Evolutionary conservation across 2,113 vertebrate genomes (phyloP), one percentile per base, ranked within the genome.

Genomic region (Brevimyrus niger): DNA sequence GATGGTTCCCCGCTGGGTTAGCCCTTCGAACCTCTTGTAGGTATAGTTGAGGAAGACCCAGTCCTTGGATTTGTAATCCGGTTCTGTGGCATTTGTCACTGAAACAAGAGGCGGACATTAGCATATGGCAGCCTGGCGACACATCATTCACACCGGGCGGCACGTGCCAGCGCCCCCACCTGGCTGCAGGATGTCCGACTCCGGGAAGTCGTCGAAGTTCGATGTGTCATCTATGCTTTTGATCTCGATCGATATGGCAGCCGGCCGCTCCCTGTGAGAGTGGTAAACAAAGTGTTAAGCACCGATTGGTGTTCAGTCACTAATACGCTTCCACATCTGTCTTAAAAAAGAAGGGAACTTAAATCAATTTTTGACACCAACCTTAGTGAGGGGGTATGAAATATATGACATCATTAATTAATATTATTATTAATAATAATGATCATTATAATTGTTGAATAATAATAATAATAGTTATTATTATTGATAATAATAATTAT

Each of bases 11-110:
- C 98, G 96, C 92, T 99, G 98, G 0, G 98, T 99, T 88, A 99
- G 94, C 76, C 98, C 98, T 94, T 99, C 98, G 61, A 99, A 99
- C 89, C 98, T 96, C 92, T 99, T 99, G 95, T 99, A 99, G n/a
- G 98, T 99, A 82, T 99, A 99, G 95, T 99, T 99, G 92, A 99
- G 97, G 93, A 99, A 99, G 91, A 99, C 98, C 98, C 98, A 99
- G 96, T 99, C 98, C 97, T 99, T 99, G 87, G 98, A 99, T 93
- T 99, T 99, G 94, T 98, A 99, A 95, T 99, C 98, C 0, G 98
- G 96, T 92, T 99, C 98, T 0, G 98, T 97, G 3, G 97, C 93
- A 65, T 98, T 99, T 93, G 97, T 97, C 96, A 97, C 96, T 97
- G 48, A 88, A 93, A 93, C 89, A 69, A 76, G 84, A 73, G 50